These are phyloP conservation scores for Dipodomys stephensi DNA, from an alignment of 2,113 vertebrate species.

Conservation along the genomic window DNA sequence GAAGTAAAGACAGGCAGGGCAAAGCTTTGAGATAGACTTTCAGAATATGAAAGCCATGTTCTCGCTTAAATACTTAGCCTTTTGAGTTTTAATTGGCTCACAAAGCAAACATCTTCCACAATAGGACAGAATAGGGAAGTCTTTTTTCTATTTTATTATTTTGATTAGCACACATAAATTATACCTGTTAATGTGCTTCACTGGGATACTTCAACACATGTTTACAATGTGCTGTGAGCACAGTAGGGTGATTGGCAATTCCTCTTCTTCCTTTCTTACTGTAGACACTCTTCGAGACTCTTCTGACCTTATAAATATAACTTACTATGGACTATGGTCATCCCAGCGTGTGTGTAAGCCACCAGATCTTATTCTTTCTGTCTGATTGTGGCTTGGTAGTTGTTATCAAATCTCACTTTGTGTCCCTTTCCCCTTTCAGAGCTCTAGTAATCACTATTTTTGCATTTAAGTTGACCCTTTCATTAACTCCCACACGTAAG, in stretches of 20 bases:
- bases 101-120: neutral
- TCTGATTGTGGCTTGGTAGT: neutral
- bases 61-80: neutral
- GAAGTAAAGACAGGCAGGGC: neutral
- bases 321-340: neutral
- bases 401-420: neutral
- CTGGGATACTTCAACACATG: neutral
- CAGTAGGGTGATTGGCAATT: neutral
- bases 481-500: neutral
- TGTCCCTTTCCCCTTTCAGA: neutral
- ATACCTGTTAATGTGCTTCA: neutral
- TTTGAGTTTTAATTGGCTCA: neutral
- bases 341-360: no score
- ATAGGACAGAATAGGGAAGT: neutral
- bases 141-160: neutral
- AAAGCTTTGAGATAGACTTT: neutral
- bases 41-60: neutral
- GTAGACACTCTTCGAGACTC: neutral
- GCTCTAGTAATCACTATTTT: neutral
- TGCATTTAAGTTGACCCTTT: neutral
- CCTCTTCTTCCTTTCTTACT: neutral
- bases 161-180: neutral
- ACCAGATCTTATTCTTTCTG: neutral
- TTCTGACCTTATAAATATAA: neutral
- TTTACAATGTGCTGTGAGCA: neutral